Base-by-base conservation (phyloP, 2,797 vertebrate species). In the Scomberomorus guttatus region DNA sequence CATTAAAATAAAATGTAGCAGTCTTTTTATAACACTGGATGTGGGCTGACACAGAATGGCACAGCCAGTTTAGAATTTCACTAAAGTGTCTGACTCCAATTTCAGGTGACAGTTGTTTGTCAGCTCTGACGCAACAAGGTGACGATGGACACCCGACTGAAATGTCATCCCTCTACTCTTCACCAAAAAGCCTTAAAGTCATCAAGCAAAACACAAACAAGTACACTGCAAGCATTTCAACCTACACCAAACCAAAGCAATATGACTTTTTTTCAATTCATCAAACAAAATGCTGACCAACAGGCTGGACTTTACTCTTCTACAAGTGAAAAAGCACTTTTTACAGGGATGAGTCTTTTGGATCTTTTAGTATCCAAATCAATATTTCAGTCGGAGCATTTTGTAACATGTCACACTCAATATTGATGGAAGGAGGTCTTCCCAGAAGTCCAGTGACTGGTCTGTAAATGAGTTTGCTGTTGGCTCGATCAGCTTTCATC, bases 401-500 rank as follows among this genome's bases (percentile, higher is more conserved):
- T 77, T 37, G 27, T 34, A 62, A 62, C 22, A 44, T 24, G 42
- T 69, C 64, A 73, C 51, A 74, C 24, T 44, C 20, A 71, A 63
- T 68, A 66, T 56, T 64, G 65, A 79, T 57, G 57, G 77, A 75
- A 80, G 56, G 24, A 77, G 44, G 42, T 57, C 27, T 71, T 73
- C 54, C 64, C 59, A 61, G 72, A 69, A 15, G 55, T 77, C 50
- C 27, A 14, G 57, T 37, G 37, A 50, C 57, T 5, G 56, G 65
- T 77, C 14, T 56, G 69, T 77, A 87, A 84, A 87, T 74, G 82
- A 84, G 76, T 87, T 83, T 87, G 76, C 79, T 83, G 78, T 85
- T 81, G 84, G 80, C 80, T 79, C 77, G 27, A 85, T 90, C 86
- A 72, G 77, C 66, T 86, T 88, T 88, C 75, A 89, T 90, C 89